Evolutionary conservation across 2,888 invertebrate species (phyloP).

Genomic region (Dasypolia templi): DNA sequence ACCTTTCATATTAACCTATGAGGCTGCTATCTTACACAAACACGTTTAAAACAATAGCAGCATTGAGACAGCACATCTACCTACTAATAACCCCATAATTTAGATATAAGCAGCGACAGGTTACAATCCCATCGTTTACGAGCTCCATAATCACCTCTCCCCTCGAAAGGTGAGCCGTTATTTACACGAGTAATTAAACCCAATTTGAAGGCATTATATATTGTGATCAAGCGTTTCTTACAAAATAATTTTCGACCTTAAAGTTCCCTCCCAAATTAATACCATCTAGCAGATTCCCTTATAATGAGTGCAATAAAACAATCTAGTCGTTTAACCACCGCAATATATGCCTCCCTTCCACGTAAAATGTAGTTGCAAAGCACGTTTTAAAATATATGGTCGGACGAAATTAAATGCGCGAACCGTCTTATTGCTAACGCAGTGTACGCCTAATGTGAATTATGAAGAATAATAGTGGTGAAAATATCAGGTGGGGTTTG

Average conservation of each 20-base stretch:
- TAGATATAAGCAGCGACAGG: constrained; percentile 50
- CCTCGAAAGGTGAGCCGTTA: constrained; percentile 59
- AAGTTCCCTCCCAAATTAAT: constrained; percentile 75
- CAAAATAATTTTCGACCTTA: constrained; percentile 58
- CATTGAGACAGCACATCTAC: not conserved
- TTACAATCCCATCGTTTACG: constrained; percentile 57
- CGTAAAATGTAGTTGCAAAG: constrained; percentile 78
- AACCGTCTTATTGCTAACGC: constrained; percentile 64
- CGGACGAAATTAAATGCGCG: constrained; percentile 77
- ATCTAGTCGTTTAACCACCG: constrained; percentile 79
- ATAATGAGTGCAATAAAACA: constrained; percentile 89
- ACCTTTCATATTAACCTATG: not conserved
- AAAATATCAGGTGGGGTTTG: constrained; percentile 42
- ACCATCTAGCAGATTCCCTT: constrained; percentile 73
- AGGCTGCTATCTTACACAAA: not conserved
- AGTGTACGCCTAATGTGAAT: constrained; percentile 66
- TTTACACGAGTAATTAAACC: constrained; percentile 62
- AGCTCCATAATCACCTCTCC: constrained; percentile 55
- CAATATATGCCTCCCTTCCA: constrained; percentile 80
- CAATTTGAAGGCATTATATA: constrained; percentile 57
- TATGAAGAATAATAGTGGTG: constrained; percentile 64
- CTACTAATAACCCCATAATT: constrained; percentile 40
- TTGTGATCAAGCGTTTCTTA: constrained; percentile 57
- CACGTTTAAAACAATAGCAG: not conserved
- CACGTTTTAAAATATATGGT: constrained; percentile 80